Evolutionary conservation across 2,113 vertebrate species (phyloP).

Genomic region (Galeopterus variegatus): DNA sequence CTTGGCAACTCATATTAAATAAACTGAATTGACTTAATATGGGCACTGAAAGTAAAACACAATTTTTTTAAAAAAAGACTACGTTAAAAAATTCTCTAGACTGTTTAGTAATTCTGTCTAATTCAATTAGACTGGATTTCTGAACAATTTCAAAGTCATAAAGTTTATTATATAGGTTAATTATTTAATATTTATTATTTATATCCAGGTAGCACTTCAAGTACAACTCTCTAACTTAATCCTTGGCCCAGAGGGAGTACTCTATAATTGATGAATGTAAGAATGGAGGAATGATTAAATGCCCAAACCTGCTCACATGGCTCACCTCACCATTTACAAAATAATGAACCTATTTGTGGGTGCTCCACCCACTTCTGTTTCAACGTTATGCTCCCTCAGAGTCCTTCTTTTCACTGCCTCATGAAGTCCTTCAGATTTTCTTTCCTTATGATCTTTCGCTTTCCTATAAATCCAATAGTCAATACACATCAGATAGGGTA

Average conservation of each 20-base stretch:
- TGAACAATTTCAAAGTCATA: constrained; percentile 56
- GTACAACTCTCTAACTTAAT: constrained; percentile 13
- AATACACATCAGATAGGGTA: neutral
- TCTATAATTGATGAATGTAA: neutral
- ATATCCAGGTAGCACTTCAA: neutral
- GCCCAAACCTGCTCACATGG: accelerated
- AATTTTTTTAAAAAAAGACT: neutral
- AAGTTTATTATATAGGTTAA: neutral
- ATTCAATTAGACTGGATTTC: neutral
- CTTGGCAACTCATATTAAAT: constrained; percentile 45
- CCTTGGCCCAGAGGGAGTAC: neutral
- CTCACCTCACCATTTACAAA: neutral
- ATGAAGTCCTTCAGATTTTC: neutral
- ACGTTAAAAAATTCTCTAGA: neutral
- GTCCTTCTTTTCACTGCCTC: neutral
- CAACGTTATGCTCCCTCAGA: neutral
- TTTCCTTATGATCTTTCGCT: neutral
- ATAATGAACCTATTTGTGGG: neutral
- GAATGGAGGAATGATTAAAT: neutral
- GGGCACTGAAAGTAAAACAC: neutral
- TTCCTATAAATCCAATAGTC: constrained; percentile 8
- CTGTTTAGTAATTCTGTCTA: neutral
- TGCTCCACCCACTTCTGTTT: neutral
- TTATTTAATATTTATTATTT: constrained; percentile 39
- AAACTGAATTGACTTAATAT: constrained; percentile 20